These are phyloP conservation scores for Pyxicephalus adspersus DNA, from an alignment of 2,113 vertebrate species.

Conservation along the genomic window DNA sequence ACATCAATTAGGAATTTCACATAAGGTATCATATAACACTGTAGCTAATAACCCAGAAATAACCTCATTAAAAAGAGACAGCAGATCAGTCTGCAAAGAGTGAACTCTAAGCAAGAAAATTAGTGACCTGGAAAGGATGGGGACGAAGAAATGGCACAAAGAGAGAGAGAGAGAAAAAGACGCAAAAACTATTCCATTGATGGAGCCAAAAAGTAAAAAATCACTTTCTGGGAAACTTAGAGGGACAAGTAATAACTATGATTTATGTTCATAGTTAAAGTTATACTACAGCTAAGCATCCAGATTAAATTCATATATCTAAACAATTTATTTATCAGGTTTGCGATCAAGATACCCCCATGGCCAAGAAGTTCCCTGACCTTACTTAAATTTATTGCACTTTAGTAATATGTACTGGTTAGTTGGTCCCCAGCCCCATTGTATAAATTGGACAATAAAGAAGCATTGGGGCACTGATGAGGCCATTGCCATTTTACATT, in stretches of 20 bases:
- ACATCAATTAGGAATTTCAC: conserved; percentile 93
- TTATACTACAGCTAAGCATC: too few relatives aligned
- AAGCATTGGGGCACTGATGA: too few relatives aligned
- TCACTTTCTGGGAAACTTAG: conserved; percentile 66
- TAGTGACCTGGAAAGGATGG: conserved; percentile 98
- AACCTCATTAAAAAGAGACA: conserved; percentile 98
- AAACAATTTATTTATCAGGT: too few relatives aligned
- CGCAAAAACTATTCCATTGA: conserved; percentile 77
- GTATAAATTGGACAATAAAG: too few relatives aligned
- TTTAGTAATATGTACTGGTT: too few relatives aligned
- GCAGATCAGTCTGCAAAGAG: conserved; percentile 95
- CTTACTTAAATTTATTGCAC: too few relatives aligned
- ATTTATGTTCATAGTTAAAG: too few relatives aligned
- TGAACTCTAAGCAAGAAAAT: conserved; percentile 98
- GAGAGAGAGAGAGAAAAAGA: conserved; percentile 61
- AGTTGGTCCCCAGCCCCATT: too few relatives aligned
- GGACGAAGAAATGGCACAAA: conserved; percentile 86
- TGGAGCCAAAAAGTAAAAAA: conserved; percentile 73
- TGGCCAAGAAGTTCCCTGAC: too few relatives aligned
- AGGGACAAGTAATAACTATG: conserved; percentile 57
- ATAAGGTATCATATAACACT: conserved; percentile 94
- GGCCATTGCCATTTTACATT: too few relatives aligned
- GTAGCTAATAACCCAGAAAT: conserved; percentile 99
- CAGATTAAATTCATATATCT: too few relatives aligned
- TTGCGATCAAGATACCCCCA: too few relatives aligned